Evolutionary conservation across 1,140 invertebrate genomes (phyloP), one percentile per base, ranked within the genome.

Genomic region (Ganaspis sp.): DNA sequence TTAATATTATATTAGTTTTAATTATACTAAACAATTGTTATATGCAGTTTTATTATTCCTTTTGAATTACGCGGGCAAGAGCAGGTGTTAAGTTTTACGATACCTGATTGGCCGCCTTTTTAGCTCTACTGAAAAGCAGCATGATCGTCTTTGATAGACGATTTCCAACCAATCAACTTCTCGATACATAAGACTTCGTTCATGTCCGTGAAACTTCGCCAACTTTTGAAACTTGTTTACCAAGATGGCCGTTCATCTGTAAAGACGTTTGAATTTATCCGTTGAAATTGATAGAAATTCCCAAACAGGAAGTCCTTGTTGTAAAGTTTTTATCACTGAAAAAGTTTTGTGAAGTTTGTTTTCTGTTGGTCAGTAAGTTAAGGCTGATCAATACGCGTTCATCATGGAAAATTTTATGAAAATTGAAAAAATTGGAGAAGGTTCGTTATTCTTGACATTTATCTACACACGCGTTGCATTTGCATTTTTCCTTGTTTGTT

Each of bases 401-500:
- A 26, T 12, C 58, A 96, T 98, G 94, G 97, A 98, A 58, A 96
- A 98, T 89, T 99, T 97, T 88, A 87, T 95, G 58, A 98, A 98
- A 92, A 95, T 99, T 78, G 97, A 99, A 89, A 99, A 99, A 91
- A 98, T 99, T 83, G 98, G 98, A 74, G 98, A 99, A 95, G 97
- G 95, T 93, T 87, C 86, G 75, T 64, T 58, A 8, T 69, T 73
- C 12, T 38, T 40, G 3, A 21, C 9, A 54, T 64, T 69, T 75
- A 38, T 72, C 19, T 29, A 1, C 0, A 74, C 70, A 17, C 54
- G 23, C 29, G 21, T 72, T 70, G 12, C 26, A 29, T 29, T 34
- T 12, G 11, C 1, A 71, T 21, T 4, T 77, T 74, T 75, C n/a
- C 12, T 2, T 29, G 6, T 29, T 53, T 54, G 49, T 69, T 69